Conservation (phyloP, 2,113 vertebrate species). For the Otolemur garnettii region DNA sequence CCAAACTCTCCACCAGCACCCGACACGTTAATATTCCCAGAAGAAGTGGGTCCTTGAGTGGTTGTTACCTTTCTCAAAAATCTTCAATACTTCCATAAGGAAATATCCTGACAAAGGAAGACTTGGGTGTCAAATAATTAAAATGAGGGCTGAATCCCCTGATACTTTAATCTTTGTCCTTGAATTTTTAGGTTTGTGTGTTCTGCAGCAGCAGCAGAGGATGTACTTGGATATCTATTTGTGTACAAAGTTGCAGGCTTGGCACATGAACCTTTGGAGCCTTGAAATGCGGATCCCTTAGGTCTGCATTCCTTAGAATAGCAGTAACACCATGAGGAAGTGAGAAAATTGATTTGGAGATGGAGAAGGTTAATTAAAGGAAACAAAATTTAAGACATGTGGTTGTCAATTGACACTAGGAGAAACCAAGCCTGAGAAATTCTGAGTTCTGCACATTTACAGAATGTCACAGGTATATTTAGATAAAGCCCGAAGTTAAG, state of each 20-base stretch:
- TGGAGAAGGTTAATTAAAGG: slow-evolving; percentile 78
- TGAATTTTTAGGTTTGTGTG: background rate
- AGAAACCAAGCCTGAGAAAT: slow-evolving; percentile 43
- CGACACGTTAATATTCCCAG: background rate
- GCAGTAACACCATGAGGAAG: slow-evolving; percentile 73
- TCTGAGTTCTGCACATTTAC: slow-evolving; percentile 53
- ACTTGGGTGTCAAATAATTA: background rate
- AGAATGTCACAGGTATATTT: slow-evolving; percentile 33
- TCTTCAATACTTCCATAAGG: background rate
- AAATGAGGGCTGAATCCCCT: background rate
- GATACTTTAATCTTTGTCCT: background rate
- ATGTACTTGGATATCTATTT: slow-evolving; percentile 13
- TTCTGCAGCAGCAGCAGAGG: background rate
- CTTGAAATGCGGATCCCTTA: slow-evolving; percentile 62
- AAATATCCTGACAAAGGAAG: slow-evolving; percentile 29
- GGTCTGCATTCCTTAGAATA: slow-evolving; percentile 75
- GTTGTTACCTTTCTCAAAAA: background rate
- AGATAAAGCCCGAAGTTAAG: background rate
- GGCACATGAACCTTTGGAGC: slow-evolving; percentile 11
- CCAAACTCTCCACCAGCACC: background rate
- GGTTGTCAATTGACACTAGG: slow-evolving; percentile 51
- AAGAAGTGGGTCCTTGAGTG: background rate
- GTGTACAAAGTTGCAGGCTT: slow-evolving; percentile 14
- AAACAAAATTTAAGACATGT: slow-evolving; percentile 67
- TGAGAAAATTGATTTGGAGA: slow-evolving; percentile 77